Base-by-base conservation (phyloP, 2,797 vertebrate species). In the Gymnoscopelus braueri region DNA sequence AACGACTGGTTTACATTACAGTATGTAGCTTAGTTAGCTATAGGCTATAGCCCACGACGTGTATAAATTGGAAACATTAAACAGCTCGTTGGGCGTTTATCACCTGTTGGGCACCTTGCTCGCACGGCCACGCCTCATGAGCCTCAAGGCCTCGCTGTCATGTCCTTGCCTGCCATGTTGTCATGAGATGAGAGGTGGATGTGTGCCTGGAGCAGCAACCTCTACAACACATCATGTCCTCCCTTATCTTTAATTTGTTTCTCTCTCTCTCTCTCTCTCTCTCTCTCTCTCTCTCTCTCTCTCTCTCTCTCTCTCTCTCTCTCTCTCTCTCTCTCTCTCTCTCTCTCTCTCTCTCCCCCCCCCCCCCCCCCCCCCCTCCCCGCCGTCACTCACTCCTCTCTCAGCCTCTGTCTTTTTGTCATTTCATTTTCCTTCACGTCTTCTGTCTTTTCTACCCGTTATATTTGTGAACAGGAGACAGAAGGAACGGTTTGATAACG, bases 391-490 rank as follows among this genome's bases (percentile, higher is more conserved):
- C 29, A n/a, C 62, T 32, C 23, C 62, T 64, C 53, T 74, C 66
- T 59, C 55, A 47, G 39, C 47, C 32, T 59, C 65, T 56, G n/a
- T 74, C 60, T 56, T 35, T 35, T 52, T 48, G 15, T 62, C 35
- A 44, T 23, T 53, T 71, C 5, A 14, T 4, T 26, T 49, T 14
- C 47, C 15, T 32, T 23, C n/a, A 3, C 47, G 67, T 44, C 39
- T 68, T 39, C 67, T 81, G 76, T 78, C 66, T 77, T 59, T 66
- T n/a, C 66, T 72, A 72, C 74, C 63, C 67, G 44, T 57, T 72
- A 63, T 44, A 5, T 75, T 67, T 74, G 39, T 44, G 39, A 44
- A 44, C 39, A 10, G 7, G 7, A 6, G 1, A 39, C 19, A 29
- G 26, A 3, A 29, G 26, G 9, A 44, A 44, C 39, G 35, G 7